Base-by-base conservation (phyloP, 1,140 invertebrate genomes). In the Eriocheir sinensis region DNA sequence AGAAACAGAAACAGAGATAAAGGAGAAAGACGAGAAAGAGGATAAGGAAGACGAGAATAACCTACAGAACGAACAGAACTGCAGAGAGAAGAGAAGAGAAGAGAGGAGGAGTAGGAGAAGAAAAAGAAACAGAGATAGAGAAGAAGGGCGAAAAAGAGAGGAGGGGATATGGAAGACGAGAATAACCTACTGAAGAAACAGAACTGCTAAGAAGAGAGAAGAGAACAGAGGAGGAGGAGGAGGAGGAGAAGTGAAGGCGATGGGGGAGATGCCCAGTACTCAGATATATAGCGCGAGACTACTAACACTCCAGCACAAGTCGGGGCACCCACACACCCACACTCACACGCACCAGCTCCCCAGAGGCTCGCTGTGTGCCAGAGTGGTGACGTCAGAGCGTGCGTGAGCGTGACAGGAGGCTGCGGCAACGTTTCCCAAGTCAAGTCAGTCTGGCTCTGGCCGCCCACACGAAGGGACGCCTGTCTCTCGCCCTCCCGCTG, bases 391-490 rank as follows among this genome's bases (percentile, higher is more conserved):
- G 60, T 72, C 83, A 86, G 6, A 86, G 83, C 40, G 83, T 40
- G 40, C 83, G 83, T 86, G 83, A 86, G 36, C 40, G 36, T 38
- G 83, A 38, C 83, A 41, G 34, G 60, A 86, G 34, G 83, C 83
- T 86, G 83, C 83, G 30, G 83, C 83, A 41, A 86, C 83, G 40
- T 86, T 86, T 41, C 40, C 27, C 34, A 30, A 32, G n/a, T 32
- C 36, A 41, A 86, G 83, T 86, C 83, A 86, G 83, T 86, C 83
- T 86, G 83, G 83, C 83, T 41, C 83, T 86, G 83, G 83, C 32
- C 83, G 83, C 83, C 83, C 34, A 86, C 83, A 34, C 36, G 83
- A 86, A 86, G 83, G 83, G 36, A 86, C 83, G 34, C 36, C 83
- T 86, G 83, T 86, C 83, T n/a, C 30, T 41, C 83, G 83, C 30